These are phyloP conservation scores for Mustela lutreola DNA, from an alignment of 2,113 vertebrate species.

Conservation along the genomic window DNA sequence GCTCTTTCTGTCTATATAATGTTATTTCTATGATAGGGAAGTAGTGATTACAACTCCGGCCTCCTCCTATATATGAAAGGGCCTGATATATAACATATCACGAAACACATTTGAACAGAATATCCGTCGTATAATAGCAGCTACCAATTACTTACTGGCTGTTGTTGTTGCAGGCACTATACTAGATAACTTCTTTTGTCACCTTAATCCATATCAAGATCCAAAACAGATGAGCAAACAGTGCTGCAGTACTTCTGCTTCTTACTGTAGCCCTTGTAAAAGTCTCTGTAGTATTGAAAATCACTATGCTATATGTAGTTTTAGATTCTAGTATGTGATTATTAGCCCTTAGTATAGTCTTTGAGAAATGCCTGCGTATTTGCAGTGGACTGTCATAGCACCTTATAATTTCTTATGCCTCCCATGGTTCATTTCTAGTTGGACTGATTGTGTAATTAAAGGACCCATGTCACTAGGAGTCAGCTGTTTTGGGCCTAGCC, in stretches of 20 bases:
- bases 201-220: neutral
- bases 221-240: neutral
- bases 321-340: neutral
- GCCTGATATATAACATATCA: neutral
- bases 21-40: neutral
- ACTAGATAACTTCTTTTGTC: too few relatives aligned
- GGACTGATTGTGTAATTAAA: neutral
- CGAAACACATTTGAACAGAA: neutral
- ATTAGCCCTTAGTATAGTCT: neutral
- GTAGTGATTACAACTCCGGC: neutral
- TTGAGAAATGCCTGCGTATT: neutral
- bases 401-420: neutral
- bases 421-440: neutral
- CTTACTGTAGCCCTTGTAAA: constrained; percentile 22
- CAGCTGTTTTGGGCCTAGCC: neutral
- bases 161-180: neutral
- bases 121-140: neutral
- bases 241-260: neutral
- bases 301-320: neutral
- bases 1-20: neutral
- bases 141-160: neutral
- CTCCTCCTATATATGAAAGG: neutral
- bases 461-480: neutral
- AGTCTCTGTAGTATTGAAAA: neutral
- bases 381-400: neutral